Evolutionary conservation across 1,140 invertebrate species (phyloP), one percentile per base, ranked within the genome.

Genomic region (Drosophila arizonae): DNA sequence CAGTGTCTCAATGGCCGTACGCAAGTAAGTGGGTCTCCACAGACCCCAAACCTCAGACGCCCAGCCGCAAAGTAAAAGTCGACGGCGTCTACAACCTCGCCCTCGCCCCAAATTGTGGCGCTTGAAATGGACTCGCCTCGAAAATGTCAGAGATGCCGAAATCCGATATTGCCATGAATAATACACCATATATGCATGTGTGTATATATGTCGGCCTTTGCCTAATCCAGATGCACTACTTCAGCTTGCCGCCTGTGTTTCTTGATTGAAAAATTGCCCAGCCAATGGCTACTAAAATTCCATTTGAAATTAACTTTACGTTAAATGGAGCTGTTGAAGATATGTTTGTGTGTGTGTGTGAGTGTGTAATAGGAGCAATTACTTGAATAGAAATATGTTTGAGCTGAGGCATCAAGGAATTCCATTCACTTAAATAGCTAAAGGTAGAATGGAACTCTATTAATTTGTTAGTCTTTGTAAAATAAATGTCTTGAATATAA

Each of bases 151-250:
- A 73, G 71, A 73, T 69, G 71, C 21, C 71, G 52, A 43, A 68
- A 62, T 51, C 36, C 57, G 71, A 73, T 73, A 73, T 62, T 24
- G 26, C 39, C 15, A 62, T 73, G 71, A 62, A 69, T 73, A 69
- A 36, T 39, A 4, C 52, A 17, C 17, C 26, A 13, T 11, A 17
- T 50, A 13, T n/a, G 21, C 43, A 10, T 52, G 28, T 21, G 33
- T 10, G 45, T 52, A 50, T 33, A 15, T 45, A 45, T 45, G 13
- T 15, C 4, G 3, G 28, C 28, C 6, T 33, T 2, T 33, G n/a
- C 43, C 17, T 39, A 39, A 46, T 10, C 28, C 43, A 51, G 55
- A 6, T 4, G 13, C 15, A 56, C 6, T 6, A 50, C n/a, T 41
- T 28, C 17, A 11, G 41, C 55, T 30, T 39, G 26, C 10, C 11